phyloP scores from a whole-genome alignment of 2,888 invertebrate genomes.

The Plebejus argus region DNA sequence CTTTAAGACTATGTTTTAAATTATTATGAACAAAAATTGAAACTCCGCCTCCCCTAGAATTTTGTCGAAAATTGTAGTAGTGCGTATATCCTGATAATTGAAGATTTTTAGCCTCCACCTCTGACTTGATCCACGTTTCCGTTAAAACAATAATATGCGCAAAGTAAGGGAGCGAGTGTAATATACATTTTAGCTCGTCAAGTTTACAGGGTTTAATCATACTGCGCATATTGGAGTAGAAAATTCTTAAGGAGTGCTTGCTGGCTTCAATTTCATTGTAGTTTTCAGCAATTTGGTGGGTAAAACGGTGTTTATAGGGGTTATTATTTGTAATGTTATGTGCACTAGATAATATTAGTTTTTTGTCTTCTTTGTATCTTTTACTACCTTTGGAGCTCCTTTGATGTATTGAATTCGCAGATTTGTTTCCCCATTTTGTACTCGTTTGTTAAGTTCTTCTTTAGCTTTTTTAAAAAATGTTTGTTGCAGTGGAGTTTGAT shows the following conservation, averaged over 20 bases:
- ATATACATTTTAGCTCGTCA: constrained; percentile 15
- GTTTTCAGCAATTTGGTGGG: neutral
- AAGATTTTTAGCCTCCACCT: neutral
- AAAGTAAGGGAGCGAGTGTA: neutral
- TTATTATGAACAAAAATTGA: constrained; percentile 34
- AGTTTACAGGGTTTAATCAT: neutral
- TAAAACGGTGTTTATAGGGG: neutral
- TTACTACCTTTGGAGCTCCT: constrained; percentile 6
- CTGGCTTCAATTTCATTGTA: neutral
- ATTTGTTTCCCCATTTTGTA: constrained; percentile 27
- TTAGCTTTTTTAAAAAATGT: neutral
- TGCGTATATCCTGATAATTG: constrained; percentile 25
- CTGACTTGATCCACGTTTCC: constrained; percentile 26
- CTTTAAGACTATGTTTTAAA: constrained; percentile 33
- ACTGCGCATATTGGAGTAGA: constrained; percentile 23
- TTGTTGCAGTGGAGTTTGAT: constrained; percentile 16
- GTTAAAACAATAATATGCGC: constrained; percentile 7
- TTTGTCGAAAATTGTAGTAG: constrained; percentile 24
- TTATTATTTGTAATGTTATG: neutral
- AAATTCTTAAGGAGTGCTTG: neutral
- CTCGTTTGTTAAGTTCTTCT: constrained; percentile 22
- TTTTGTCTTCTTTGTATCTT: neutral
- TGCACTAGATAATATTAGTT: neutral
- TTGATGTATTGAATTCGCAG: constrained; percentile 26
- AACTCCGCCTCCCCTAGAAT: constrained; percentile 33